Percentiles rank a stretch among this genome's conserved stretches.
Evolutionary conservation across 2,888 invertebrate species (phyloP).

Genomic region (Cremastinae sp.): DNA sequence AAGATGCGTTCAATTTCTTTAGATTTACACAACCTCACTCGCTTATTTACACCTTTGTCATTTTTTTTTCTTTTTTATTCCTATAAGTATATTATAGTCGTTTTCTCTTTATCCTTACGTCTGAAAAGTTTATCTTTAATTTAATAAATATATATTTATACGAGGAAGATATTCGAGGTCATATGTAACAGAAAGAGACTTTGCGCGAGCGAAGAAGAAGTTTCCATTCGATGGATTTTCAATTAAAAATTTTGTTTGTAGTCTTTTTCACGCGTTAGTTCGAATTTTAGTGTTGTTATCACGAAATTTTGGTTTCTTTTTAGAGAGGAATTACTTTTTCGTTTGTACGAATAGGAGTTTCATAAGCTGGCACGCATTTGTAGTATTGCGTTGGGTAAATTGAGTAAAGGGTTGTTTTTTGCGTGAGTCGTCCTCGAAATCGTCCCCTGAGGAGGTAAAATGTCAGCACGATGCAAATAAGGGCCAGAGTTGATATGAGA

Average conservation of each 20-base stretch:
- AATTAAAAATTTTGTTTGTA: too few relatives aligned
- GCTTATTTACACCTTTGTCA: conserved; percentile 51
- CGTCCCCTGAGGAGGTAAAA: conserved; percentile 72
- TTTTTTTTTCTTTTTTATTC: conserved; percentile 25
- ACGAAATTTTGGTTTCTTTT: conserved; percentile 38
- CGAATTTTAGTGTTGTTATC: conserved; percentile 1
- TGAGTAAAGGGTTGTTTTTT: conserved; percentile 69
- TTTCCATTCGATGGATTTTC: too few relatives aligned
- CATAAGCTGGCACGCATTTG: conserved; percentile 77
- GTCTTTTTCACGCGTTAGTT: too few relatives aligned
- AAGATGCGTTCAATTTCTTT: conserved; percentile 9
- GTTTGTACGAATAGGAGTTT: conserved; percentile 72
- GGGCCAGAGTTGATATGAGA: conserved; percentile 71
- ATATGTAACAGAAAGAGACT: conserved; percentile 35
- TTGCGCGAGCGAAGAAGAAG: neutral
- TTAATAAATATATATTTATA: conserved; percentile 42
- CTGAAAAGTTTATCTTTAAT: conserved; percentile 24
- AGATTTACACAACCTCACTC: conserved; percentile 38
- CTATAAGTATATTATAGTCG: neutral
- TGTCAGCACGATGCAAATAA: conserved; percentile 73
- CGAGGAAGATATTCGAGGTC: conserved; percentile 42
- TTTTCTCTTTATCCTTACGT: neutral
- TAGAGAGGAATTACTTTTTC: conserved; percentile 75
- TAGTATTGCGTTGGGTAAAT: conserved; percentile 76
- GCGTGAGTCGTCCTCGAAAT: conserved; percentile 74